These are phyloP conservation scores for Neotoxoptera formosana DNA, from an alignment of 1,140 invertebrate species.

Conservation along the genomic window DNA sequence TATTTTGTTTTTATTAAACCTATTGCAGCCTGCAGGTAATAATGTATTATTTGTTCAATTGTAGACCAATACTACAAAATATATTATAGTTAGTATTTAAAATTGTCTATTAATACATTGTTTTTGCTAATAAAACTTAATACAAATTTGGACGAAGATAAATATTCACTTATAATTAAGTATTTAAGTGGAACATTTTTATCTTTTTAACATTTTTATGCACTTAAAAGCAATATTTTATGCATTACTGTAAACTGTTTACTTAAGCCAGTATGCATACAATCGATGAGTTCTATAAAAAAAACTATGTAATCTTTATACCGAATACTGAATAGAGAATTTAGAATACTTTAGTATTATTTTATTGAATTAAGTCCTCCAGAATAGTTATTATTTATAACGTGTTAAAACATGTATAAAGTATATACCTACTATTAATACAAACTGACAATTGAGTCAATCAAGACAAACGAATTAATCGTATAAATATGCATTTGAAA, in stretches of 20 bases:
- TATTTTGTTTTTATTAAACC: neutral
- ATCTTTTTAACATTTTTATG: neutral
- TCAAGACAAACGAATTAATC: neutral
- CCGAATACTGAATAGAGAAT: neutral
- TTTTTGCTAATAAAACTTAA: neutral
- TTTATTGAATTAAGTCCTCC: neutral
- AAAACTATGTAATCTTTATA: neutral
- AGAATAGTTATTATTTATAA: neutral
- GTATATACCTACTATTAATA: neutral
- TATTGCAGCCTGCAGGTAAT: neutral
- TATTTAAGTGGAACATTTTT: neutral
- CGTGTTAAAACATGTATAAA: neutral
- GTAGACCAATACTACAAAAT: neutral
- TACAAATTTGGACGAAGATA: neutral
- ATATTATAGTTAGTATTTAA: neutral
- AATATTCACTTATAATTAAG: neutral
- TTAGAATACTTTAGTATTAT: slow-evolving; percentile 4
- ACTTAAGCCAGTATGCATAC: neutral
- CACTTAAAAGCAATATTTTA: slow-evolving; percentile 2
- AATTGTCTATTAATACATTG: neutral
- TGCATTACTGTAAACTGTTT: neutral
- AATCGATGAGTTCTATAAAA: neutral
- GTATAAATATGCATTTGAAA: neutral
- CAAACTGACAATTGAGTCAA: neutral
- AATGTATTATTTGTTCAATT: neutral